Evolutionary conservation across 2,888 invertebrate genomes (phyloP), one percentile per base, ranked within the genome.

Genomic region (Acronicta alni): DNA sequence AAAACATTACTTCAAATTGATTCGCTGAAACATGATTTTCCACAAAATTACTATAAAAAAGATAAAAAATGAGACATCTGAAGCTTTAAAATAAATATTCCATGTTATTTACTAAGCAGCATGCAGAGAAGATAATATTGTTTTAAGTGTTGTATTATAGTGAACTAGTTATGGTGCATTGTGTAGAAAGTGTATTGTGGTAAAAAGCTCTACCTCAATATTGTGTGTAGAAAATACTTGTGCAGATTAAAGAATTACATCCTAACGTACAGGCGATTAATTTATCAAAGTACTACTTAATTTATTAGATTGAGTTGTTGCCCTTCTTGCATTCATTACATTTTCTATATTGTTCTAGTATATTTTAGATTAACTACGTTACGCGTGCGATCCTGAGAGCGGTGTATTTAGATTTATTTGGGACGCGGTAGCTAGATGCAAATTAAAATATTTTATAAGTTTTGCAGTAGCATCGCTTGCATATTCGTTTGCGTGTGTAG

Each of bases 391-490:
- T 75, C 66, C 68, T 73, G 57, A 66, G 65, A 72, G 72, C 68
- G 61, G 64, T 71, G 67, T 69, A 69, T 74, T 69, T 73, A 66
- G 57, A 64, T 76, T 74, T 75, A 71, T 69, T 72, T 63, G 57
- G 67, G 65, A 70, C 76, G 80, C 73, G 57, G 55, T 77, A 82
- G 82, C 81, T 74, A 69, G 73, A 78, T 78, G 75, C 69, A 74
- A 57, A 63, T 76, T 73, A 71, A 68, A 64, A 44, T 72, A 65
- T 56, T 61, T 48, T 47, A 71, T 67, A 64, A 64, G 43, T 55
- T 57, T 70, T 82, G 81, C 77, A 78, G 75, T 81, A 82, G 84
- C 77, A 72, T 79, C 72, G 73, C 75, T 82, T 80, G 80, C 71
- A 55, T 57, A 45, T 75, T 68, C 62, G 56, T 63, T 73, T 77